phyloP scores from a whole-genome alignment of 2,113 vertebrate genomes.

The Probosciger aterrimus region DNA sequence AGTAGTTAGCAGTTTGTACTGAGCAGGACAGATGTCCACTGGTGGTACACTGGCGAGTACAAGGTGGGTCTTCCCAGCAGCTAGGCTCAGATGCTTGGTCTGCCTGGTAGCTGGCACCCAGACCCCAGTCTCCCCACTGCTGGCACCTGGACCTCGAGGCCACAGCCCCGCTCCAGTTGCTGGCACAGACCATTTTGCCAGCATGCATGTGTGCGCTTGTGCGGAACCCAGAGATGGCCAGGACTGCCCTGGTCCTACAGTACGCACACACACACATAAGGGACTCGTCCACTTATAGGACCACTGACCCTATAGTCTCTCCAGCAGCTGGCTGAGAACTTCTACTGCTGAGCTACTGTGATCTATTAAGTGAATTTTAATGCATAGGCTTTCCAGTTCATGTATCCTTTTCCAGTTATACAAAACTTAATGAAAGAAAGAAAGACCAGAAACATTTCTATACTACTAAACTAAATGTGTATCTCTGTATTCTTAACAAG shows the following conservation, averaged over 20 bases:
- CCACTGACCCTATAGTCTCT: background rate
- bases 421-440: background rate
- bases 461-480: background rate
- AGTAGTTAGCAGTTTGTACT: background rate
- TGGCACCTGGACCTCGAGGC: background rate
- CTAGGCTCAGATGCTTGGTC: background rate
- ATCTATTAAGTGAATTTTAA: background rate
- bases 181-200: background rate
- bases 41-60: background rate
- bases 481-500: background rate
- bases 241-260: background rate
- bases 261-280: background rate
- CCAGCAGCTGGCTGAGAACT: background rate
- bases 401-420: background rate
- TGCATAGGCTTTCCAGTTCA: background rate
- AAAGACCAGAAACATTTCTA: background rate
- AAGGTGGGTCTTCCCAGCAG: background rate
- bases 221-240: background rate
- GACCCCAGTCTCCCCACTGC: background rate
- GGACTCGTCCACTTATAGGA: background rate
- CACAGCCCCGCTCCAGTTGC: background rate
- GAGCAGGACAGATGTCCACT: background rate
- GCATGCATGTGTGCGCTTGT: fast-evolving
- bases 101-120: background rate
- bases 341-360: background rate